phyloP scores from a whole-genome alignment of 2,113 vertebrate species.

The Tauraco erythrolophus region DNA sequence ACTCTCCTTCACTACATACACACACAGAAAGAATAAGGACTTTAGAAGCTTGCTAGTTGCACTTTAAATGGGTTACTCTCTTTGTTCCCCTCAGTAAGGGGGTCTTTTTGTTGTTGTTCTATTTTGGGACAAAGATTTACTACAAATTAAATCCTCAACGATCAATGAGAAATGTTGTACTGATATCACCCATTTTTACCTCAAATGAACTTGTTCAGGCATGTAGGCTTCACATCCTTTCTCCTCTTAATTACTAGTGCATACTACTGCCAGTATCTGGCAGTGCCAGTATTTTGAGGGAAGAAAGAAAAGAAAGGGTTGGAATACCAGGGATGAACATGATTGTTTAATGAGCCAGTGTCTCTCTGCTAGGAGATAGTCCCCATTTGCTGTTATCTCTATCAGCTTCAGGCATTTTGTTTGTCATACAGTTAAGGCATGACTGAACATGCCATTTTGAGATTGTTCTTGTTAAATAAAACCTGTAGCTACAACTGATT shows the following conservation, averaged over 20 bases:
- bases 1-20: not conserved
- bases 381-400: slow-evolving; percentile 24
- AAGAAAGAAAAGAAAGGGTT: not conserved
- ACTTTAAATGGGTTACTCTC: not conserved
- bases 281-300: slow-evolving; percentile 6
- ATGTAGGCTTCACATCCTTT: not conserved
- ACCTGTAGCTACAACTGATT: not conserved
- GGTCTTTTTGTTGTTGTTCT: not conserved
- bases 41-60: not conserved
- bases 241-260: not conserved
- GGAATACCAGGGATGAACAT: slow-evolving; percentile 28
- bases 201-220: not conserved
- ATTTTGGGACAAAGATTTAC: not conserved
- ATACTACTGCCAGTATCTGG: not conserved
- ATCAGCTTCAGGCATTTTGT: slow-evolving; percentile 17
- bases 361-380: not conserved
- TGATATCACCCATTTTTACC: not conserved
- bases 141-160: not conserved
- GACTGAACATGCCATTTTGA: slow-evolving; percentile 25
- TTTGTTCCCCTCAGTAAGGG: not conserved
- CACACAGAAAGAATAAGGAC: not conserved
- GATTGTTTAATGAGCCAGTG: slow-evolving; percentile 2
- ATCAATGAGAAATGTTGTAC: not conserved
- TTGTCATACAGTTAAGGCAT: slow-evolving; percentile 29
- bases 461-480: not conserved